These are phyloP conservation scores for Pristionchus japonicus DNA, from an alignment of 2,888 invertebrate species.

Conservation along the genomic window DNA sequence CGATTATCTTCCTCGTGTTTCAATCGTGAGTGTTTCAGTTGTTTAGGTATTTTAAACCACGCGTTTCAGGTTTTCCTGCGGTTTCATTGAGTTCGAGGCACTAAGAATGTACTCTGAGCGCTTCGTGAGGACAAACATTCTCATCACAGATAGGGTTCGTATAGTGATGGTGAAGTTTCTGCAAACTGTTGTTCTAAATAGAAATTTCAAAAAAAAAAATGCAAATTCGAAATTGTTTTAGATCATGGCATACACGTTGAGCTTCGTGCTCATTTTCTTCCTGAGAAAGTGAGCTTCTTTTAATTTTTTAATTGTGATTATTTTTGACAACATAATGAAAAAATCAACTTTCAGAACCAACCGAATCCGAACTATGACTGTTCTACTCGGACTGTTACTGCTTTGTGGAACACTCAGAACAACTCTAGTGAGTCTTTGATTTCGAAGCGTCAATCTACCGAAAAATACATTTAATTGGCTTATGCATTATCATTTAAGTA, in stretches of 20 bases:
- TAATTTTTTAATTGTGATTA: neutral
- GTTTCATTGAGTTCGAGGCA: neutral
- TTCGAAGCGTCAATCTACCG: neutral
- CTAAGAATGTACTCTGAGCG: neutral
- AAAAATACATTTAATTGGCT: no score
- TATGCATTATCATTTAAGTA: no score
- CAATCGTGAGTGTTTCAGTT: neutral
- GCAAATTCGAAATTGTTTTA: neutral
- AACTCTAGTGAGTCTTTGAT: neutral
- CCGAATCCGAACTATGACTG: neutral
- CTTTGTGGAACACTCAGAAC: neutral
- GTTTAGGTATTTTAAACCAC: neutral
- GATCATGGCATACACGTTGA: neutral
- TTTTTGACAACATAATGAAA: no score
- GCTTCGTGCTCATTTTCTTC: neutral
- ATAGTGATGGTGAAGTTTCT: no score
- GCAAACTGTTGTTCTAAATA: no score
- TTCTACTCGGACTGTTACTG: neutral
- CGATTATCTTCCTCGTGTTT: neutral
- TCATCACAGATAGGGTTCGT: neutral
- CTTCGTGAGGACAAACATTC: neutral
- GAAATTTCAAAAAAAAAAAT: no score
- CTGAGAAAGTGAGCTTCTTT: neutral
- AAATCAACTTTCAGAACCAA: neutral
- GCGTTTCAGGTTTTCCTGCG: neutral